Conservation (phyloP, 2,888 invertebrate genomes). For the Lissonota sp. region DNA sequence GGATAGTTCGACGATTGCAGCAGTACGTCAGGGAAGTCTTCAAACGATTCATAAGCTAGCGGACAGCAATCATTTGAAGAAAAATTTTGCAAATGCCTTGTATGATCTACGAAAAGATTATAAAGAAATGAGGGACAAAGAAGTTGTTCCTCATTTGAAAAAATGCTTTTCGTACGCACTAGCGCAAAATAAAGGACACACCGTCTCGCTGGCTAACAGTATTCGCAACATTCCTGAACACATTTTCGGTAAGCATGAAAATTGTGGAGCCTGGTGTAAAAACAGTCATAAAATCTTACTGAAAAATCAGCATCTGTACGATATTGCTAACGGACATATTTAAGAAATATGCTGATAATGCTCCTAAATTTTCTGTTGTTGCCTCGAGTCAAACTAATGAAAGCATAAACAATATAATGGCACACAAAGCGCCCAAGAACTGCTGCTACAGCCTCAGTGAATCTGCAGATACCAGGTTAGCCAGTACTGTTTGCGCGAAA, state of each 20-base stretch:
- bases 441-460: slow-evolving; percentile 42
- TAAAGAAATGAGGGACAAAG: slow-evolving; percentile 29
- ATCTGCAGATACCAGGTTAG: slow-evolving; percentile 45
- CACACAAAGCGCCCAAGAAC: slow-evolving; percentile 68
- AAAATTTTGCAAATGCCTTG: slow-evolving; percentile 40
- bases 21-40: slow-evolving; percentile 14
- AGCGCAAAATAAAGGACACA: slow-evolving; percentile 18
- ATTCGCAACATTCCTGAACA: slow-evolving; percentile 30
- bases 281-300: slow-evolving; percentile 9
- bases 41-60: slow-evolving; percentile 33
- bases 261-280: slow-evolving; percentile 39
- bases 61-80: slow-evolving; percentile 40
- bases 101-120: slow-evolving; percentile 31
- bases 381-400: slow-evolving; percentile 67
- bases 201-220: neutral
- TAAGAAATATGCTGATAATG: slow-evolving; percentile 63
- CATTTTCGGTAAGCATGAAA: slow-evolving; percentile 44
- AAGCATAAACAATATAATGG: slow-evolving; percentile 68
- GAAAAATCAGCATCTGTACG: slow-evolving; percentile 16
- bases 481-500: slow-evolving; percentile 41
- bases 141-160: slow-evolving; percentile 38
- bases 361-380: slow-evolving; percentile 60
- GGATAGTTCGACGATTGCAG: too few relatives aligned
- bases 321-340: slow-evolving; percentile 48
- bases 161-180: slow-evolving; percentile 30